phyloP scores from a whole-genome alignment of 2,113 vertebrate species.

The Oceanodroma tethys region DNA sequence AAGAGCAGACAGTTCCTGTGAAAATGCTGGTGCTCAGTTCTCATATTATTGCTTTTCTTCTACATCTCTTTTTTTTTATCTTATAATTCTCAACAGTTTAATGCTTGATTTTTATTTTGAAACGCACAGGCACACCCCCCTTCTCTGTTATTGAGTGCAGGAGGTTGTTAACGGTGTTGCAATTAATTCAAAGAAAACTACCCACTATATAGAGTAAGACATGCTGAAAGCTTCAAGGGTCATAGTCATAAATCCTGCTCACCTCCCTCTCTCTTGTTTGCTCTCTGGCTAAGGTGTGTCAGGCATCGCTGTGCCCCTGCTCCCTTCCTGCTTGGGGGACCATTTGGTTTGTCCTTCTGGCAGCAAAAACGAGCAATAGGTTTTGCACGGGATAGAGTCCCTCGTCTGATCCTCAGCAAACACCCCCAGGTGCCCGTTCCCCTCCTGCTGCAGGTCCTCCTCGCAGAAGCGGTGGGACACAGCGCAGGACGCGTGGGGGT shows the following conservation, averaged over 20 bases:
- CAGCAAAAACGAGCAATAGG: neutral
- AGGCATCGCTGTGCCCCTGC: accelerated
- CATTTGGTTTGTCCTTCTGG: neutral
- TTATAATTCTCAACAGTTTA: neutral
- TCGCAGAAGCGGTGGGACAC: neutral
- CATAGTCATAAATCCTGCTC: neutral
- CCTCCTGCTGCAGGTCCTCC: neutral
- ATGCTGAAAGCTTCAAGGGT: neutral
- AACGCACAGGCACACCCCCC: neutral
- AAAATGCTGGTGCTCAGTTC: neutral
- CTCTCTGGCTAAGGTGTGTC: neutral
- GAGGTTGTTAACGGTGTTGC: neutral
- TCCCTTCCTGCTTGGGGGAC: neutral
- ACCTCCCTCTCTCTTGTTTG: neutral
- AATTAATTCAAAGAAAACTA: neutral
- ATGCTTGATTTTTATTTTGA: neutral
- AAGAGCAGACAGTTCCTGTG: neutral
- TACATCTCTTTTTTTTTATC: neutral
- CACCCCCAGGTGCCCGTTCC: neutral
- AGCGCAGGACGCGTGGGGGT: accelerated
- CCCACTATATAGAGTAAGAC: neutral
- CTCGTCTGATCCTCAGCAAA: neutral
- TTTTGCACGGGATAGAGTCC: neutral
- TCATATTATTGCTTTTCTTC: neutral
- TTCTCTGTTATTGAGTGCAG: neutral